Conservation (phyloP, 2,888 invertebrate species). For the Eupithecia subfuscata region DNA sequence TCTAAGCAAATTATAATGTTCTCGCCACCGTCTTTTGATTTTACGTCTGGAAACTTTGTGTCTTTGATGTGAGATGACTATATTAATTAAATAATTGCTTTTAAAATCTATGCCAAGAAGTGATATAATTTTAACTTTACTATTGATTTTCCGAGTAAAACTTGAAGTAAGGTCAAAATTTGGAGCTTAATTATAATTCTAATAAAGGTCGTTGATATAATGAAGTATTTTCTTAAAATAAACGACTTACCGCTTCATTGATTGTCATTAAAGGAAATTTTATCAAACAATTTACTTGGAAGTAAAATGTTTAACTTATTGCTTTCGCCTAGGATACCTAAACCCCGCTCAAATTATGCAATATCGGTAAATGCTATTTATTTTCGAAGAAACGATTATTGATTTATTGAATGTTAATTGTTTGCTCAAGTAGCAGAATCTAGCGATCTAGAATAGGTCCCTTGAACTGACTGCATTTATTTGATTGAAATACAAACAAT, state of each 20-base stretch:
- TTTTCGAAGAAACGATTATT: too few relatives aligned
- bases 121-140: conserved; percentile 3
- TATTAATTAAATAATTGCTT: conserved; percentile 8
- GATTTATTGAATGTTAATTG: too few relatives aligned
- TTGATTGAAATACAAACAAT: too few relatives aligned
- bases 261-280: neutral
- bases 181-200: neutral
- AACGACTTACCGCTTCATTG: neutral
- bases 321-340: neutral
- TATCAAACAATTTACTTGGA: too few relatives aligned
- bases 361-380: neutral
- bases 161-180: neutral
- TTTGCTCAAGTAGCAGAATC: too few relatives aligned
- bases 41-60: conserved; percentile 7
- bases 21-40: conserved; percentile 13
- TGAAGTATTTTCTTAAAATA: neutral
- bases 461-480: too few relatives aligned
- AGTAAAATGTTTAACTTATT: too few relatives aligned
- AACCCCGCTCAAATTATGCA: neutral
- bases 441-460: too few relatives aligned
- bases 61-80: conserved; percentile 15
- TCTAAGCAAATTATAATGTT: conserved; percentile 26
- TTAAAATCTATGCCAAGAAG: neutral
- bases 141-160: neutral
- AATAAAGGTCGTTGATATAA: neutral